Base-by-base conservation (phyloP, 2,113 vertebrate species). In the Ia io region DNA sequence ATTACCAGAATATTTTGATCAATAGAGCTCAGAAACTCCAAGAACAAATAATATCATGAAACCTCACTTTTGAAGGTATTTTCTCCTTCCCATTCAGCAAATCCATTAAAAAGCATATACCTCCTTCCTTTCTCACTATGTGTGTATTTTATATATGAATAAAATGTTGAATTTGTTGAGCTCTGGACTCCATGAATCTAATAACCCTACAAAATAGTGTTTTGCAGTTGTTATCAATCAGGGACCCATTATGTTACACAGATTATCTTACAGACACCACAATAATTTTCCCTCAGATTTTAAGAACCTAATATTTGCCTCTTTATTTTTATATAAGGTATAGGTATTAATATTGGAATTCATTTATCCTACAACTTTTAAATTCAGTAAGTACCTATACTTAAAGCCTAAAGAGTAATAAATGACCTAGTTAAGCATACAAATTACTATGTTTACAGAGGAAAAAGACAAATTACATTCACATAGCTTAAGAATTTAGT, bases 381-480 rank as follows among this genome's bases (percentile, higher is more conserved):
- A 86, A 56, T 84, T 92, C 23, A 76, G 32, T 65, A 70, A 84
- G 37, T 37, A 30, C 9, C 63, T 76, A 42, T 25, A 37, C 32
- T 40, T 70, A 70, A 14, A 76, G 20, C 25, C 5, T 89, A 73
- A 37, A 79, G 1, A 73, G 47, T 85, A 91, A 84, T 73, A 77
- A 44, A 42, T 90, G 28, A 76, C 3, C 42, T 69, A 44, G 40
- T 35, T 87, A 92, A 87, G 40, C 35, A 83, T 7, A 71, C 28
- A 84, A 76, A 51, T 71, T 88, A 82, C 2, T 77, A 22, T 44
- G 69, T 35, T 95, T 93, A 80, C 40, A 32, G 37, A 61, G 14
- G 37, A 47, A 74, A 90, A 84, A 59, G 71, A 95, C 20, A 80
- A 91, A 86, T 53, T 89, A 40, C 9, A 63, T 87, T 86, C 44